Base-by-base conservation (phyloP, 92 coral and sea anemone genomes). In the Actinostola sp. region DNA sequence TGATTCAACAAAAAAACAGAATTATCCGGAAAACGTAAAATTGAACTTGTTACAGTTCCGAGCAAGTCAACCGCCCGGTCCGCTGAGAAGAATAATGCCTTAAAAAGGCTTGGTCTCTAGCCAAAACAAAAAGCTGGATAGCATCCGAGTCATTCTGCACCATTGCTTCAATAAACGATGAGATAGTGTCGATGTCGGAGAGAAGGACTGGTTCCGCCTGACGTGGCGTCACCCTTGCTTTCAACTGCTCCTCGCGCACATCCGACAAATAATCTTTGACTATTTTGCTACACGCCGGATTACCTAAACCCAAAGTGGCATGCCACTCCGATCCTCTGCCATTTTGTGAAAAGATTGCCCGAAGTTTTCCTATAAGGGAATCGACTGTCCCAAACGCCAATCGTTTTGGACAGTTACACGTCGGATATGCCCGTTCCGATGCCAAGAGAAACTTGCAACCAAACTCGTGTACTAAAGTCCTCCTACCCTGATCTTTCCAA, bases 281-380 rank as follows among this genome's bases (percentile, higher is more conserved):
- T n/a, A n/a, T n/a, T n/a, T n/a, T n/a, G n/a, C n/a, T n/a, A 2
- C 70, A 13, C 5, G 81, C 81, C 2, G 62, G 81, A 49, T 63
- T 75, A 2, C 73, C 81, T 9, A 75, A 3, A 5, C 32, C 44
- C 48, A 75, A 45, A 20, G 53, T 1, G 1, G 65, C 15, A 11
- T 72, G 78, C 78, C 70, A 72, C 26, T 72, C 78, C 1, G 72
- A 13, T 1, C 82, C 76, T 13, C 82, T 17, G 1, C 58, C 82
- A 38, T 42, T 16, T 2, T 49, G 77, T 0, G 51, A 61, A 24
- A 65, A 67, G 28, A 66, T 53, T 0, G 76, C 53, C 7, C 75
- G 62, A 15, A 75, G 48, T 38, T 75, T 75, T 5, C 73, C 81
- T 15, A 75, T 75, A 1, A 75, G 16, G 9, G 73, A 45, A 17